These are phyloP conservation scores for Chascanopsetta lugubris DNA, from an alignment of 2,113 vertebrate species.

Conservation along the genomic window DNA sequence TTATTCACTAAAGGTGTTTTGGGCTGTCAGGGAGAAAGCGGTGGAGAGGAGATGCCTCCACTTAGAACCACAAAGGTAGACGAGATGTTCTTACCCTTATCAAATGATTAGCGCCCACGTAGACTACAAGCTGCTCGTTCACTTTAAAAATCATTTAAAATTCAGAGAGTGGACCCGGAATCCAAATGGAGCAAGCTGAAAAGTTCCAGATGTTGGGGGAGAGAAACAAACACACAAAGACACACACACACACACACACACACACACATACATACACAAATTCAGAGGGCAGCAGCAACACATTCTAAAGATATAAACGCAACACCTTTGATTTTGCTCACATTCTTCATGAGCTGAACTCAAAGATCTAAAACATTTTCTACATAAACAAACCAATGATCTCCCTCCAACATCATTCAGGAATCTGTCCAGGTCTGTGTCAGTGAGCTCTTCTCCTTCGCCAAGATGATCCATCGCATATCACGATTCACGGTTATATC, in stretches of 20 bases:
- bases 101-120: slow-evolving; percentile 51
- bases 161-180: slow-evolving; percentile 34
- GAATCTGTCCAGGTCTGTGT: too few relatives aligned
- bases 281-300: not conserved
- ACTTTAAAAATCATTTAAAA: slow-evolving; percentile 56
- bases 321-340: too few relatives aligned
- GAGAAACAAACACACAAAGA: too few relatives aligned
- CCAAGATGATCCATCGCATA: too few relatives aligned
- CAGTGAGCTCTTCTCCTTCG: too few relatives aligned
- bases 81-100: slow-evolving; percentile 54
- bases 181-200: not conserved
- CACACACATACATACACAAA: not conserved
- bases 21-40: slow-evolving; percentile 56
- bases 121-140: slow-evolving; percentile 39
- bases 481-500: too few relatives aligned
- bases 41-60: slow-evolving; percentile 27
- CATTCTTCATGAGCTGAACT: too few relatives aligned
- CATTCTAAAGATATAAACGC: too few relatives aligned
- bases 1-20: slow-evolving; percentile 75
- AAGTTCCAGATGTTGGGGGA: slow-evolving; percentile 2
- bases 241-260: too few relatives aligned
- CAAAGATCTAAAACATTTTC: too few relatives aligned
- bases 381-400: too few relatives aligned
- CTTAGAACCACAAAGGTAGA: slow-evolving; percentile 56
- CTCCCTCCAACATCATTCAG: too few relatives aligned